Percentiles rank a stretch among this genome's conserved stretches.
Evolutionary conservation across 2,888 invertebrate species (phyloP).

Genomic region (Brenthis hecate): DNA sequence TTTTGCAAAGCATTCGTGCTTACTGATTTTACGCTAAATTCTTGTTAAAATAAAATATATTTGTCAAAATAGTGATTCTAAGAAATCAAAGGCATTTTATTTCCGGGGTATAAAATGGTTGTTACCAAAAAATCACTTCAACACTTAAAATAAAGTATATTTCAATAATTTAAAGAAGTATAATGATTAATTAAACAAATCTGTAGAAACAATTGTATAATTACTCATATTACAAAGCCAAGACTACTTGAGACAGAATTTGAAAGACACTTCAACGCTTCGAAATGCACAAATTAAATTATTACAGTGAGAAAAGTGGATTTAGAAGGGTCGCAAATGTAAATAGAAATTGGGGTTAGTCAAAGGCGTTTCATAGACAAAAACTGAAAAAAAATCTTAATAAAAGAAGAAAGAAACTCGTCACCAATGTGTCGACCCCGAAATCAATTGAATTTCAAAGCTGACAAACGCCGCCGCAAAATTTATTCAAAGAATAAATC

Average conservation of each 20-base stretch:
- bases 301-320: constrained; percentile 34
- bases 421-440: constrained; percentile 77
- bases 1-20: constrained; percentile 43
- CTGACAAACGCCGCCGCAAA: constrained; percentile 78
- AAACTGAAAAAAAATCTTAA: constrained; percentile 54
- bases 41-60: constrained; percentile 38
- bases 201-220: constrained; percentile 1
- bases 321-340: constrained; percentile 36
- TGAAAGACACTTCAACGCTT: constrained; percentile 32
- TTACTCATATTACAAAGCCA: constrained; percentile 24
- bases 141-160: neutral
- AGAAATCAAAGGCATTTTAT: constrained; percentile 14
- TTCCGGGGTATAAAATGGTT: constrained; percentile 20
- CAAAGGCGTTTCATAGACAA: constrained; percentile 54
- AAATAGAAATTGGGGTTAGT: constrained; percentile 38
- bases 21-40: constrained; percentile 43
- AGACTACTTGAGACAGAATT: constrained; percentile 26
- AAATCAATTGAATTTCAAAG: constrained; percentile 82
- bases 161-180: neutral
- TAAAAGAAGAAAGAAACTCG: constrained; percentile 68
- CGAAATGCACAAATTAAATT: constrained; percentile 37
- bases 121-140: neutral
- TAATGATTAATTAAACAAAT: no score
- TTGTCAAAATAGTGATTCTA: constrained; percentile 28
- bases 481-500: constrained; percentile 83